Conservation (phyloP, 1,140 invertebrate species). For the Penaeus chinensis region DNA sequence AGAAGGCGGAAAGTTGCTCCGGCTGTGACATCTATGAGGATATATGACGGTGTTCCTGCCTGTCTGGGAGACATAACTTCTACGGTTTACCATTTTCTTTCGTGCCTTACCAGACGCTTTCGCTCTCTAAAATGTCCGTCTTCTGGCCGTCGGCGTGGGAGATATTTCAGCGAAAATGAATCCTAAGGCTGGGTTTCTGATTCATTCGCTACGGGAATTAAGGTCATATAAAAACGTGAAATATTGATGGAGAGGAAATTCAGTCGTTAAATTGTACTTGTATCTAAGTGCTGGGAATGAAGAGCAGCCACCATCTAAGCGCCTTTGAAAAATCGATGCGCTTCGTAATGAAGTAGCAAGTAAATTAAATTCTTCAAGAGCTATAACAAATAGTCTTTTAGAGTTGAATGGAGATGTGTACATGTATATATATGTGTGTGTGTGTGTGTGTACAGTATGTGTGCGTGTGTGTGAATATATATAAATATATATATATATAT, state of each 20-base stretch:
- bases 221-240: too few species aligned
- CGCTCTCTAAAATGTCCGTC: constrained; percentile 18
- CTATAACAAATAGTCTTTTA: too few species aligned
- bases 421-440: constrained; percentile 18
- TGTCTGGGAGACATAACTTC: constrained; percentile 36
- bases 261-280: too few species aligned
- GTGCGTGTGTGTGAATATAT: background rate
- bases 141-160: background rate
- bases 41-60: constrained; percentile 52
- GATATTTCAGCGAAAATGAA: too few species aligned
- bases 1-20: constrained; percentile 34
- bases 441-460: constrained; percentile 27
- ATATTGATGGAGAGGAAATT: too few species aligned
- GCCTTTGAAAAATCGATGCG: too few species aligned
- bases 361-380: background rate
- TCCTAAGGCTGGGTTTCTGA: too few species aligned
- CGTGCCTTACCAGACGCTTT: constrained; percentile 8
- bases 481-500: constrained; percentile 10
- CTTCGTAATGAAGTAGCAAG: too few species aligned
- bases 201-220: too few species aligned
- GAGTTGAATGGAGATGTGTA: background rate
- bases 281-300: too few species aligned
- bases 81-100: constrained; percentile 17
- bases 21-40: constrained; percentile 58
- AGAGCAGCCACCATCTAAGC: too few species aligned